phyloP scores from a whole-genome alignment of 2,113 vertebrate species.

The Leptobrachium leishanense region DNA sequence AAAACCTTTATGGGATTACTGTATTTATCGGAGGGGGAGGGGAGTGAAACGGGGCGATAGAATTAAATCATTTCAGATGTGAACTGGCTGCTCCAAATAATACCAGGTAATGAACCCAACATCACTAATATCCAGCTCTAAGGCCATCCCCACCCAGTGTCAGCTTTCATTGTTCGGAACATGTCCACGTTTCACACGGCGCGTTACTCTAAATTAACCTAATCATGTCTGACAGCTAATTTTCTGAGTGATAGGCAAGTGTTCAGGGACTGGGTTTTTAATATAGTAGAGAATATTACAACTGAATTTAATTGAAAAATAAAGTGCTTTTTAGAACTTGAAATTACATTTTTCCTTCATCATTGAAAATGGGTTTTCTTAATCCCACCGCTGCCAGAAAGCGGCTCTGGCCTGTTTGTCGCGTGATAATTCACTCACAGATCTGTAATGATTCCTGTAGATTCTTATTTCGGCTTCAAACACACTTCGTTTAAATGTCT shows the following conservation, averaged over 20 bases:
- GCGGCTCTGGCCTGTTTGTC: slow-evolving; percentile 30
- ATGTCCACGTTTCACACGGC: slow-evolving; percentile 54
- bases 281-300: slow-evolving; percentile 49
- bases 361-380: slow-evolving; percentile 50
- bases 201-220: slow-evolving; percentile 58
- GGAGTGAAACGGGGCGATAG: too few species aligned
- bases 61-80: too few species aligned
- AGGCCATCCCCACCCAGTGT: slow-evolving; percentile 62
- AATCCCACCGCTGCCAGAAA: slow-evolving; percentile 47
- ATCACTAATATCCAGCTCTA: slow-evolving; percentile 42
- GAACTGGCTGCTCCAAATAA: too few species aligned
- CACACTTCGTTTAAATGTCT: slow-evolving; percentile 24
- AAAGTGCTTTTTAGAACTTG: slow-evolving; percentile 50
- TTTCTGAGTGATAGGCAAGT: slow-evolving; percentile 61
- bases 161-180: slow-evolving; percentile 63
- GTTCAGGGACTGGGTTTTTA: slow-evolving; percentile 54
- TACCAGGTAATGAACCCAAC: background rate
- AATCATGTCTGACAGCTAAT: slow-evolving; percentile 70
- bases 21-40: too few species aligned
- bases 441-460: slow-evolving; percentile 33
- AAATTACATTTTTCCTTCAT: slow-evolving; percentile 51
- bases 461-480: slow-evolving; percentile 23
- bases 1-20: too few species aligned
- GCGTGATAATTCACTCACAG: slow-evolving; percentile 42
- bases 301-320: slow-evolving; percentile 51